Conservation (phyloP, 2,888 invertebrate genomes). For the Monoplex corrugatus region DNA sequence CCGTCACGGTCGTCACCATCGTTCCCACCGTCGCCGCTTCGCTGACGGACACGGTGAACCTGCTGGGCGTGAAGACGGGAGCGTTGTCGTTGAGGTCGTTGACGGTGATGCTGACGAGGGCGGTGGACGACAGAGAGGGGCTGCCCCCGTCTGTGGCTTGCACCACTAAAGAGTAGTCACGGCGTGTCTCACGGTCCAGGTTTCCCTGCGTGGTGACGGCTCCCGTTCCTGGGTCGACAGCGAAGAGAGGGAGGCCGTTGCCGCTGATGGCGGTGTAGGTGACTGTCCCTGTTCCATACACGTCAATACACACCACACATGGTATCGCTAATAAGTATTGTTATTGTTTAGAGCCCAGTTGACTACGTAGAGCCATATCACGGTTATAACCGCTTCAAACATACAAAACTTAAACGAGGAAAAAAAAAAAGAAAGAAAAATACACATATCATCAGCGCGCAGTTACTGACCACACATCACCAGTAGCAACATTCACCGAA, state of each 20-base stretch:
- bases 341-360: too few species aligned
- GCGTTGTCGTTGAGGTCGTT: constrained; percentile 73
- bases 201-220: constrained; percentile 58
- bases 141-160: constrained; percentile 65
- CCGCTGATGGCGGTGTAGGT: constrained; percentile 66
- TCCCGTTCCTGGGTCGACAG: constrained; percentile 66
- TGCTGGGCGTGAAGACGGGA: constrained; percentile 64
- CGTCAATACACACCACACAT: not conserved
- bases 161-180: constrained; percentile 55
- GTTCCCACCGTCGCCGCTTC: constrained; percentile 66
- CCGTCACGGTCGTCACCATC: constrained; percentile 62
- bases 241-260: constrained; percentile 63
- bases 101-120: constrained; percentile 65
- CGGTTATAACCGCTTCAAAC: too few species aligned
- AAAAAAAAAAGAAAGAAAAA: too few species aligned
- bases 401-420: too few species aligned
- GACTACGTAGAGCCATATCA: too few species aligned
- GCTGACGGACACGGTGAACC: constrained; percentile 60
- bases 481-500: too few species aligned
- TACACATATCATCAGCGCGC: too few species aligned
- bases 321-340: not conserved
- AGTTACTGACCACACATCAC: too few species aligned
- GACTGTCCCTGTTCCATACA: constrained; percentile 56
- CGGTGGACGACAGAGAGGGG: constrained; percentile 58
- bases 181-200: constrained; percentile 66